phyloP scores from a whole-genome alignment of 1,140 invertebrate species.

The Heliconius congener region DNA sequence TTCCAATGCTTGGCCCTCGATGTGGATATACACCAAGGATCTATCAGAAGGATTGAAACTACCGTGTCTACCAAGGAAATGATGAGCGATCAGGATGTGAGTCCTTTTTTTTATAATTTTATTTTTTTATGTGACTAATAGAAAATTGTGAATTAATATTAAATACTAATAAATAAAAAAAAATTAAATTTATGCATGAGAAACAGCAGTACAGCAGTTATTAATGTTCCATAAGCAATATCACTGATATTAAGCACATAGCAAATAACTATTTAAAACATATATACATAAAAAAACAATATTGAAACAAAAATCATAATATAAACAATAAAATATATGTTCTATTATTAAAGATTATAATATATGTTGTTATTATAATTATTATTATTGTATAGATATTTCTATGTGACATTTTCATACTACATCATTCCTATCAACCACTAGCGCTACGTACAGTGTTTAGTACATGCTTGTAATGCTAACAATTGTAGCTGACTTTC shows the following conservation, averaged over 20 bases:
- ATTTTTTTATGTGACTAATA: neutral
- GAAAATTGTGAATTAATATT: neutral
- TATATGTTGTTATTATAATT: neutral
- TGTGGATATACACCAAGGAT: slow-evolving; percentile 92
- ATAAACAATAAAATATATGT: too few species aligned
- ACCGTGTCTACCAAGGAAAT: slow-evolving; percentile 96
- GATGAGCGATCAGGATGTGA: slow-evolving; percentile 94
- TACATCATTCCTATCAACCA: neutral
- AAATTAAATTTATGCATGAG: too few species aligned
- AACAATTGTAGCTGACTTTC: slow-evolving; percentile 8
- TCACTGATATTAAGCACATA: too few species aligned
- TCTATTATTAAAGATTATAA: neutral
- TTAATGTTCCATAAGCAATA: neutral
- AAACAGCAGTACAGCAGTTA: too few species aligned
- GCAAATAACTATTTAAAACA: too few species aligned
- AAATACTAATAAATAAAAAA: neutral
- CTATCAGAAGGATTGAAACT: slow-evolving; percentile 93
- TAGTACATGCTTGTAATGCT: neutral
- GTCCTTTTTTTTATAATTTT: slow-evolving; percentile 62
- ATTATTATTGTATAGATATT: neutral
- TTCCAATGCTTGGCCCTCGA: slow-evolving; percentile 92
- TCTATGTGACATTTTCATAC: neutral
- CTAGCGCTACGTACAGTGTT: neutral
- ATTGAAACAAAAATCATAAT: too few species aligned
- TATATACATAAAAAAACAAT: too few species aligned